Evolutionary conservation across 2,113 vertebrate species (phyloP).

Genomic region (Hyperoodon ampullatus): DNA sequence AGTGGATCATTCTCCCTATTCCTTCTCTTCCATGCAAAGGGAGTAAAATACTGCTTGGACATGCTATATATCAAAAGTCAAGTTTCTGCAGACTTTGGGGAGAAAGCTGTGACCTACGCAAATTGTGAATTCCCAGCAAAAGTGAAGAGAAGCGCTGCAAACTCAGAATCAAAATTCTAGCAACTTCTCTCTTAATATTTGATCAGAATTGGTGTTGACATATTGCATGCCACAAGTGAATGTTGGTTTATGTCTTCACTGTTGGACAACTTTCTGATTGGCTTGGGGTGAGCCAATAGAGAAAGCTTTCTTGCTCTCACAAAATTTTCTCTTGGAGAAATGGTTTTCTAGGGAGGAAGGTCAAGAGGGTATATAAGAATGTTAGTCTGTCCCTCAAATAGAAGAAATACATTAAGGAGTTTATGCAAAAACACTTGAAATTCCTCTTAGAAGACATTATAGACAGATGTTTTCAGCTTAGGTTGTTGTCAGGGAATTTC

Average conservation of each 20-base stretch:
- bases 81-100: neutral
- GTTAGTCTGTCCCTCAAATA: neutral
- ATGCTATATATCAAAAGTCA: neutral
- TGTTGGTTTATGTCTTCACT: neutral
- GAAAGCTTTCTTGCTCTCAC: neutral
- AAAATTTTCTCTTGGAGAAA: neutral
- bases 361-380: neutral
- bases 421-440: neutral
- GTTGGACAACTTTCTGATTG: neutral
- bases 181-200: neutral
- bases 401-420: constrained; percentile 27
- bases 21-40: neutral
- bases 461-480: neutral
- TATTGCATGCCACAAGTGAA: neutral
- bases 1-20: neutral
- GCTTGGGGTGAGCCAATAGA: neutral
- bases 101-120: neutral
- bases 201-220: neutral
- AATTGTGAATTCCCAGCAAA: neutral
- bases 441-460: neutral
- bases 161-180: neutral
- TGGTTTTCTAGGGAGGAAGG: neutral
- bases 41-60: neutral
- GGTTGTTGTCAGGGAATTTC: neutral
- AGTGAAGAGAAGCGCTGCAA: constrained; percentile 17